These are phyloP conservation scores for Linurgus olivaceus DNA, from an alignment of 2,797 vertebrate genomes.

Conservation along the genomic window DNA sequence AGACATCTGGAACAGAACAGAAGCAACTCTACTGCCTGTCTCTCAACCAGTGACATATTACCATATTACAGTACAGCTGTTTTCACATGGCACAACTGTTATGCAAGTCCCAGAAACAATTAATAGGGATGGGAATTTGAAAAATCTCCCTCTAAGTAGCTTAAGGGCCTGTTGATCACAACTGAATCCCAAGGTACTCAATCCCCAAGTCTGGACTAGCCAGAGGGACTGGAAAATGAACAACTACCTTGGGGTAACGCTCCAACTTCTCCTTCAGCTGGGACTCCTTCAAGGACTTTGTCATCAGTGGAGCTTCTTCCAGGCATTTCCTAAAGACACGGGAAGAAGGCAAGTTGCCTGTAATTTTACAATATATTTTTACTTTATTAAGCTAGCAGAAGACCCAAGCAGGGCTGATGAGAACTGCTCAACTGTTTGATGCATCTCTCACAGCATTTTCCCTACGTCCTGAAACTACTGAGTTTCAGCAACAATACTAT, in stretches of 20 bases:
- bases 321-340: constrained; percentile 79
- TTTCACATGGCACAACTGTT: background rate
- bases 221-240: background rate
- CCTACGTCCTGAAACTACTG: background rate
- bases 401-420: background rate
- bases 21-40: background rate
- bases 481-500: background rate
- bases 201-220: background rate
- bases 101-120: background rate
- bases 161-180: background rate
- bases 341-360: background rate
- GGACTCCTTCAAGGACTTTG: constrained; percentile 84
- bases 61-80: background rate
- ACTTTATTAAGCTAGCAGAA: background rate
- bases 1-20: background rate
- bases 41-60: background rate
- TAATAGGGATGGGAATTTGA: background rate
- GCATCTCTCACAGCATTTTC: background rate
- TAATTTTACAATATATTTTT: background rate
- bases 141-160: background rate
- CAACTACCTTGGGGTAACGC: constrained; percentile 88
- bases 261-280: constrained; percentile 88
- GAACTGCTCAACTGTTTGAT: background rate
- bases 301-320: constrained; percentile 91
- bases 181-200: background rate